Base-by-base conservation (phyloP, 1,140 invertebrate genomes). In the Drosophila jambulina region DNA sequence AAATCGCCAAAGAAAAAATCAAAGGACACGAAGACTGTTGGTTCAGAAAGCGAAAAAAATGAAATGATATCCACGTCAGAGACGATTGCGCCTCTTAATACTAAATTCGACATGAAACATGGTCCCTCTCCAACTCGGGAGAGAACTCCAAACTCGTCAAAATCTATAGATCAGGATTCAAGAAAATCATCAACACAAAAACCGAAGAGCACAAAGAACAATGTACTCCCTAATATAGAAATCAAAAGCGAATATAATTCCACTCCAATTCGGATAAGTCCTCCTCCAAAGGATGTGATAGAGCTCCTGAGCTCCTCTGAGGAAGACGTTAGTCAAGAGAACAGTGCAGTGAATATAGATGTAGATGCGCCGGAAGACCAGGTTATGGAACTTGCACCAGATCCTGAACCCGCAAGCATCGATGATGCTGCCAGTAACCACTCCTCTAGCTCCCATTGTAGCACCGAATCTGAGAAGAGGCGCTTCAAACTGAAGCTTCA, bases 221-320 rank as follows among this genome's bases (percentile, higher is more conserved):
- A 17, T 54, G 3, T 19, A 19, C n/a, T 10, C 48, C 27, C 19
- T 0, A 19, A 7, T 13, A 32, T 21, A n/a, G 17, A 61, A 67
- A 64, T 71, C 5, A 46, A 75, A 46, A 21, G 23, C 4, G 38
- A 67, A 19, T 15, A 15, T 4, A 29, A n/a, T 1, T 46, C 48
- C 15, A 68, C 67, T 10, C 48, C 67, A 12, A 45, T 56, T 12
- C 34, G 23, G 5, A 17, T 34, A 19, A n/a, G 15, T 32, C 8
- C 19, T 7, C 19, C 32, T 3, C 12, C 48, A 12, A 29, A 56
- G 2, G 23, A 29, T n/a, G 38, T 70, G 0, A 75, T 86, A 27
- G 77, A 84, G 32, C 54, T 87, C 2, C n/a, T 70, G 0, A 87
- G 72, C 32, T 88, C 83, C 17, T 87, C 80, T 27, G 67, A 68